Evolutionary conservation across 2,888 invertebrate genomes (phyloP).

Genomic region (Dynastes tityus): DNA sequence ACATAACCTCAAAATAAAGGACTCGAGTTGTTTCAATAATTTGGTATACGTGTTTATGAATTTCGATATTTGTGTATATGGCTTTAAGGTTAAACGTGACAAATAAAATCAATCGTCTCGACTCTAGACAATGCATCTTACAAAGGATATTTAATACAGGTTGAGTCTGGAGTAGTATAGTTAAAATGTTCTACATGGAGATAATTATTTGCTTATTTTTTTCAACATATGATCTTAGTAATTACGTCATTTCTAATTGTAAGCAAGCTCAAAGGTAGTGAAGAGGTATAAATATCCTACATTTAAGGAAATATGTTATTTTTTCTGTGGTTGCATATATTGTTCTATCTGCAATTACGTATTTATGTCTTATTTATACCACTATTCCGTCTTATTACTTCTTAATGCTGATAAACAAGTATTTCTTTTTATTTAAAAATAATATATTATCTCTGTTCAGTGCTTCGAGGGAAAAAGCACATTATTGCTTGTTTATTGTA

Average conservation of each 20-base stretch:
- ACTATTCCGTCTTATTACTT: not conserved
- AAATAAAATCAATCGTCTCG: constrained; percentile 1
- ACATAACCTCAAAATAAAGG: constrained; percentile 49
- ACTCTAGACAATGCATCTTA: constrained; percentile 6
- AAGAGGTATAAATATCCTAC: not conserved
- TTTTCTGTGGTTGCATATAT: no score
- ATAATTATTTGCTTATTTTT: no score
- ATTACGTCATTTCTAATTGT: constrained; percentile 43
- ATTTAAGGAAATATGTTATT: not conserved
- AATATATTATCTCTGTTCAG: no score
- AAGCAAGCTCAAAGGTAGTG: not conserved
- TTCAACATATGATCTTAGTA: not conserved
- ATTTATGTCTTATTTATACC: constrained; percentile 4
- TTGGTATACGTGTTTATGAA: constrained; percentile 14
- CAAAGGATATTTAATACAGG: no score
- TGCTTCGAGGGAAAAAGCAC: no score
- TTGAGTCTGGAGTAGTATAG: no score
- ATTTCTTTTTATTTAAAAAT: no score
- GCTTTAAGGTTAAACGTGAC: constrained; percentile 23
- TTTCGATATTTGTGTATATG: constrained; percentile 12
- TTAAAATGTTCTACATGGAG: no score
- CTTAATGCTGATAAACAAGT: not conserved
- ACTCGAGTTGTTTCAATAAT: constrained; percentile 28
- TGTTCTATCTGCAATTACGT: not conserved
- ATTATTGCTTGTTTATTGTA: no score